A percentile compares a stretch with the other conserved stretches of the same genome.
These are phyloP conservation scores for Bombylius major DNA, from an alignment of 2,888 invertebrate genomes.

Conservation along the genomic window DNA sequence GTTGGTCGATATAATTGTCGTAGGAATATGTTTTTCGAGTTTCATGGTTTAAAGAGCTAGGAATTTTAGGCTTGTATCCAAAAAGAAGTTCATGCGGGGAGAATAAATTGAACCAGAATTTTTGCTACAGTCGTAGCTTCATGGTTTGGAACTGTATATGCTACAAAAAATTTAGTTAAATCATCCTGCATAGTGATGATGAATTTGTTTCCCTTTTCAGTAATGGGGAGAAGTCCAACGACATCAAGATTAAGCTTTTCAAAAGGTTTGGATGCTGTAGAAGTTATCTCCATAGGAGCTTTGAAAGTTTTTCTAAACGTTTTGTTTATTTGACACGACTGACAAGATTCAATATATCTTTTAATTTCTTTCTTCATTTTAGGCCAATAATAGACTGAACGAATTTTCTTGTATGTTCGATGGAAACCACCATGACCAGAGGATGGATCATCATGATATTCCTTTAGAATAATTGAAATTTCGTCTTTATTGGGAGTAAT, in stretches of 20 bases:
- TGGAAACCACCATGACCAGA: slow-evolving; percentile 10
- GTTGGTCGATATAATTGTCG: no score
- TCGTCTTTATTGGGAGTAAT: background rate
- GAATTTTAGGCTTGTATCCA: no score
- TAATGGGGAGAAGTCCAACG: slow-evolving; percentile 3
- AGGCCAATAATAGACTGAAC: slow-evolving; percentile 7
- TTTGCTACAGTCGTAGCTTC: slow-evolving; percentile 24
- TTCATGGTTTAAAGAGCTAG: no score
- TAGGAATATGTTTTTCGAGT: no score
- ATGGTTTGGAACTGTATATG: slow-evolving; percentile 21
- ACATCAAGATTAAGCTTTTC: slow-evolving; percentile 1
- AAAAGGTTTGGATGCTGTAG: background rate
- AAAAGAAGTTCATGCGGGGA: no score
- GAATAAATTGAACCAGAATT: slow-evolving; percentile 16
- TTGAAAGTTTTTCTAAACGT: background rate
- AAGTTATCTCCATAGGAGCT: no score
- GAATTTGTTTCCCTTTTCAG: slow-evolving; percentile 1
- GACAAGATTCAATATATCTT: slow-evolving; percentile 3
- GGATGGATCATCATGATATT: background rate
- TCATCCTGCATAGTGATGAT: slow-evolving; percentile 26
- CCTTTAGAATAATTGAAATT: no score
- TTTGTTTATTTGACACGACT: background rate
- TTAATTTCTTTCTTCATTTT: slow-evolving; percentile 10
- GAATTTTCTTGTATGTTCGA: slow-evolving; percentile 7
- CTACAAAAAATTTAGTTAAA: slow-evolving; percentile 25